Evolutionary conservation across 2,113 vertebrate genomes (phyloP).

Genomic region (Spheniscus mendiculus): DNA sequence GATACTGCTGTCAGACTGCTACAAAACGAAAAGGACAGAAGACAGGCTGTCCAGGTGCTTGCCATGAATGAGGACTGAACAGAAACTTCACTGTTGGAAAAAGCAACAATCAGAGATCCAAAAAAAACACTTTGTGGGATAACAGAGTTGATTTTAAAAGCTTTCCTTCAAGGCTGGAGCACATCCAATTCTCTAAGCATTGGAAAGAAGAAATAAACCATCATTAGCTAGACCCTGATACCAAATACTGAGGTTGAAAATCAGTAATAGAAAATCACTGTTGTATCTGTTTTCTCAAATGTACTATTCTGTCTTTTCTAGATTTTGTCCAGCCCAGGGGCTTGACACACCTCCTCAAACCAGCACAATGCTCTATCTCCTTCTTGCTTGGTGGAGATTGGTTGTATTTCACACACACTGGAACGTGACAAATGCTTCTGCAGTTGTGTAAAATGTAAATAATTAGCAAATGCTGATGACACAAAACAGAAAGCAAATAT

Average conservation of each 20-base stretch:
- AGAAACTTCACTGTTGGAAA: neutral
- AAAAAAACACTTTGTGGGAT: neutral
- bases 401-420: neutral
- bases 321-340: neutral
- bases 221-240: neutral
- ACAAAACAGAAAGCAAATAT: neutral
- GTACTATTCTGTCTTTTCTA: neutral
- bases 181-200: neutral
- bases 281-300: neutral
- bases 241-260: neutral
- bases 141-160: neutral
- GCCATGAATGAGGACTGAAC: neutral
- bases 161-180: neutral
- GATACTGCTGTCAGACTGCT: neutral
- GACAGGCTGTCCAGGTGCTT: neutral
- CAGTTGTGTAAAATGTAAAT: neutral
- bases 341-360: neutral
- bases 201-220: neutral
- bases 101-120: neutral
- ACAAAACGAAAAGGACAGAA: neutral
- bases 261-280: neutral
- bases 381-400: neutral
- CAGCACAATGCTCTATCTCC: neutral
- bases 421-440: neutral
- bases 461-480: neutral